Evolutionary conservation across 2,797 vertebrate genomes (phyloP).

Genomic region (Karalla daura): DNA sequence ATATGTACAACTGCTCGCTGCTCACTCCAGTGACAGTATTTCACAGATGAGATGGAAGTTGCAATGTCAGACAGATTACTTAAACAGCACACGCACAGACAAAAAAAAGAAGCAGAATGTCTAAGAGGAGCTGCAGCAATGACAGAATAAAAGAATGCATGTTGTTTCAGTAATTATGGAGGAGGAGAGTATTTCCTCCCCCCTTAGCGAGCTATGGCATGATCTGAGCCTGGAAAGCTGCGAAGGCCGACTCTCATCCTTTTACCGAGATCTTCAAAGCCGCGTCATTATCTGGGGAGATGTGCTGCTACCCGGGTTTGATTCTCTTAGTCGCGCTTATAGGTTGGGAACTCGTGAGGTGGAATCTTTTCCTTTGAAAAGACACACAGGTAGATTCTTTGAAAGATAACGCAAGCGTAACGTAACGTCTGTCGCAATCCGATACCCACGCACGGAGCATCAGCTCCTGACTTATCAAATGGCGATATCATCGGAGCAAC

Average conservation of each 20-base stretch:
- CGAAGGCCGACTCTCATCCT: slow-evolving; percentile 51
- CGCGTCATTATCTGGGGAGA: slow-evolving; percentile 56
- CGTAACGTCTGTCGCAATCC: slow-evolving; percentile 30
- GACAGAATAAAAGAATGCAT: slow-evolving; percentile 55
- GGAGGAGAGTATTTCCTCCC: slow-evolving; percentile 54
- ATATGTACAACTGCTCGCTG: slow-evolving; percentile 46
- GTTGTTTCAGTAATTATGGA: slow-evolving; percentile 74
- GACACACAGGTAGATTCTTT: slow-evolving; percentile 50
- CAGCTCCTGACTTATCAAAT: slow-evolving; percentile 42
- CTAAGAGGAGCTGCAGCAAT: slow-evolving; percentile 38
- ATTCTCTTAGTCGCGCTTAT: slow-evolving; percentile 53
- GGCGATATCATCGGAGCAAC: slow-evolving; percentile 1
- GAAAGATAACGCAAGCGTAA: slow-evolving; percentile 24
- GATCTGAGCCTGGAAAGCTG: slow-evolving; percentile 64
- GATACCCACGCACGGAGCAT: slow-evolving; percentile 19
- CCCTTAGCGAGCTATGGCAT: slow-evolving; percentile 32
- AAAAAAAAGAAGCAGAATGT: slow-evolving; percentile 31
- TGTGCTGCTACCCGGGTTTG: slow-evolving; percentile 42
- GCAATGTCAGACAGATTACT: slow-evolving; percentile 72
- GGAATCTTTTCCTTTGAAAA: slow-evolving; percentile 46
- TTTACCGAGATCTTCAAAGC: slow-evolving; percentile 65
- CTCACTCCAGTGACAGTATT: slow-evolving; percentile 63
- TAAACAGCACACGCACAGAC: slow-evolving; percentile 49
- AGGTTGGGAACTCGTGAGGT: slow-evolving; percentile 25
- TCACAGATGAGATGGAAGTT: slow-evolving; percentile 68